phyloP scores from a whole-genome alignment of 2,888 invertebrate species.

The Acholoe squamosa region DNA sequence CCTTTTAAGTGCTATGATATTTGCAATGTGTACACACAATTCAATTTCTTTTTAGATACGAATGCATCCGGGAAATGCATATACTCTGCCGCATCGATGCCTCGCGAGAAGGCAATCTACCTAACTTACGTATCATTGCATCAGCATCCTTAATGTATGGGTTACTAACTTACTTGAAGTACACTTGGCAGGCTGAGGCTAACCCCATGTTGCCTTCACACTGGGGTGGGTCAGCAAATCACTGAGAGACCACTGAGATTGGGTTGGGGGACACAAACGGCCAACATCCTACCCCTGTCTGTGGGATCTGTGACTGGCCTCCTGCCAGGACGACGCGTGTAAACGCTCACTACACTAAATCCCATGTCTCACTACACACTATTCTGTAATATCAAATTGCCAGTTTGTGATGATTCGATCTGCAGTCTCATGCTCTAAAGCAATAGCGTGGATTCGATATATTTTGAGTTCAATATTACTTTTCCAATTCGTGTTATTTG shows the following conservation, averaged over 20 bases:
- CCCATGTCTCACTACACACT: conserved; percentile 11
- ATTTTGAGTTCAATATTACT: no score
- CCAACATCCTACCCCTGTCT: background rate
- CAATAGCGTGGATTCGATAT: no score
- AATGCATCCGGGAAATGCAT: no score
- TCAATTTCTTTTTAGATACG: no score
- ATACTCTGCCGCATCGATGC: no score
- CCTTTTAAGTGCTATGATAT: no score
- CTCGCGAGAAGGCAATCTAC: no score
- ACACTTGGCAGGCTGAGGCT: background rate
- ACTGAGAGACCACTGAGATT: background rate
- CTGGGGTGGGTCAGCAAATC: background rate
- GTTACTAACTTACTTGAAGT: background rate
- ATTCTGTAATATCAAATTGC: background rate
- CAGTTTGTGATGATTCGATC: background rate
- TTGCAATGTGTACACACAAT: no score
- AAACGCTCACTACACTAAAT: background rate
- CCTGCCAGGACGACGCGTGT: conserved; percentile 25
- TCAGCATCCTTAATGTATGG: background rate
- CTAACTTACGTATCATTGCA: no score
- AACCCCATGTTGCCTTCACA: background rate
- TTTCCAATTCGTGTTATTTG: no score
- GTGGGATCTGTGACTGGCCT: conserved; percentile 38
- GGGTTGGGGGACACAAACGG: background rate
- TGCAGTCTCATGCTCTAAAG: background rate